Percentiles rank a stretch among this genome's conserved stretches.
Evolutionary conservation across 2,888 invertebrate species (phyloP).

Genomic region (Julus scanicus): DNA sequence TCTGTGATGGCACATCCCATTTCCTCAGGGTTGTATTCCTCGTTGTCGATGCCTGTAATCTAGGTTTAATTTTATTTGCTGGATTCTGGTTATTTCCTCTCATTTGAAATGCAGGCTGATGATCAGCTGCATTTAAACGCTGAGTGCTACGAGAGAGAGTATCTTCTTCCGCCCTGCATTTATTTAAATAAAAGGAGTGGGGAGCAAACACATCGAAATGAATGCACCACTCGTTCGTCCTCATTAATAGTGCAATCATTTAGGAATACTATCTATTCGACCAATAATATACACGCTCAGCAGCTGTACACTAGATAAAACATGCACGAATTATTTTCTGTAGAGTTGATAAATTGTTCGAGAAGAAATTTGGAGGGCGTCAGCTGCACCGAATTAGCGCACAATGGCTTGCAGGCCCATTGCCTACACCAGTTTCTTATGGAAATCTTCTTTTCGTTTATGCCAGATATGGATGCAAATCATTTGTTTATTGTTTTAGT

Average conservation of each 20-base stretch:
- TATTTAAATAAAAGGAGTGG: background rate
- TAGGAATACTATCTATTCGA: conserved; percentile 1
- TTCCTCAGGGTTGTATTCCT: too few relatives aligned
- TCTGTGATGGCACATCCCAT: too few relatives aligned
- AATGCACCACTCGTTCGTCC: background rate
- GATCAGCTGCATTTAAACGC: too few relatives aligned
- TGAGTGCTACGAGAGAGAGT: too few relatives aligned
- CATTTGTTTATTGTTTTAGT: conserved; percentile 11
- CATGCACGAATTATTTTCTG: conserved; percentile 11
- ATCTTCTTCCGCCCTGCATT: background rate
- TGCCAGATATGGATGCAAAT: conserved; percentile 3
- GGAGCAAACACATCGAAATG: too few relatives aligned
- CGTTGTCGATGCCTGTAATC: too few relatives aligned
- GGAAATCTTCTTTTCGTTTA: background rate
- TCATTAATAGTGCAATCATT: background rate
- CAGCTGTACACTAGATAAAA: background rate
- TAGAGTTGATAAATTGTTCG: conserved; percentile 2
- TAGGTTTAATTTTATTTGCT: too few relatives aligned
- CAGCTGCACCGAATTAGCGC: background rate
- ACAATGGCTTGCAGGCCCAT: too few relatives aligned
- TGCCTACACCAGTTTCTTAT: too few relatives aligned
- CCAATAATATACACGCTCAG: conserved; percentile 3
- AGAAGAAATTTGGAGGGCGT: conserved; percentile 1
- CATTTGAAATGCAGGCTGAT: too few relatives aligned
- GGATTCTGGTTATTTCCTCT: too few relatives aligned